Evolutionary conservation across 2,797 vertebrate species (phyloP).

Genomic region (Poecile montanus): DNA sequence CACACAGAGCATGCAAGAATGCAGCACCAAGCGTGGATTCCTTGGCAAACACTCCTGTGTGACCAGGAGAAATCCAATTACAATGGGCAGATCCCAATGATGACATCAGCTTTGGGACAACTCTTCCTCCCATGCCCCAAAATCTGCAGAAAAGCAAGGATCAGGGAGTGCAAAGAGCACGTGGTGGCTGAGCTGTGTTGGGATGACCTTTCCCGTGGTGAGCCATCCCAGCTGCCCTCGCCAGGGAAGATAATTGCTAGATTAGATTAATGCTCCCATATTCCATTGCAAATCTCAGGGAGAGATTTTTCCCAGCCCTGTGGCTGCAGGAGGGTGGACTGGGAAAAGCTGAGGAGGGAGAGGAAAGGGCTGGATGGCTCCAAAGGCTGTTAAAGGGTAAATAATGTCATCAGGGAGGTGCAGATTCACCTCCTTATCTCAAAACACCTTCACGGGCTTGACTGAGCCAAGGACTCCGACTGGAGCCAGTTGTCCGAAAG

Average conservation of each 20-base stretch:
- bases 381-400: not conserved
- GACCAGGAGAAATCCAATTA: slow-evolving; percentile 26
- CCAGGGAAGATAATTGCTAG: slow-evolving; percentile 44
- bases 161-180: slow-evolving; percentile 58
- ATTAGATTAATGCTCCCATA: slow-evolving; percentile 37
- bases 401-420: not conserved
- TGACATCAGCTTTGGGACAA: not conserved
- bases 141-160: slow-evolving; percentile 11
- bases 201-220: slow-evolving; percentile 56
- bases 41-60: not conserved
- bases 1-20: not conserved
- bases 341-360: not conserved
- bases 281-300: not conserved
- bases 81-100: slow-evolving; percentile 47
- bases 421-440: not conserved
- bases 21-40: not conserved
- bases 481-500: slow-evolving; percentile 26
- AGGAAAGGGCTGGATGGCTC: not conserved
- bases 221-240: slow-evolving; percentile 52
- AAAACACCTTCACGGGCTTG: not conserved
- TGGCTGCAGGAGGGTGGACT: not conserved
- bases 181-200: slow-evolving; percentile 46
- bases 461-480: not conserved
- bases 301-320: not conserved
- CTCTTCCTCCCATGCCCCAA: slow-evolving; percentile 21